Evolutionary conservation across 2,888 invertebrate genomes (phyloP).

Genomic region (Lomographa bimaculata): DNA sequence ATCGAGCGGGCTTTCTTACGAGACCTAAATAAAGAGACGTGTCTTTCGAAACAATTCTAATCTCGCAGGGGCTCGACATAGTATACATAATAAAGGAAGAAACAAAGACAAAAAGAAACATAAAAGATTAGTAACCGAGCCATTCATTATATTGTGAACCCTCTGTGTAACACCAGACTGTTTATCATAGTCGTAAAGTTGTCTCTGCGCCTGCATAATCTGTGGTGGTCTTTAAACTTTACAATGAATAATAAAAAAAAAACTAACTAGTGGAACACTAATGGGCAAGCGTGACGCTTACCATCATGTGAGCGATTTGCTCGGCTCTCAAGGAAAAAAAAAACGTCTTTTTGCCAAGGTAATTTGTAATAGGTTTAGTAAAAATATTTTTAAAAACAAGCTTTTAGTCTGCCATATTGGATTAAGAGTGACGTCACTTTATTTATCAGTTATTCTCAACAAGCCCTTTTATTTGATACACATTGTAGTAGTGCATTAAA

Average conservation of each 20-base stretch:
- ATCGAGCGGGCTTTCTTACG: constrained; percentile 15
- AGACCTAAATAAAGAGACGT: constrained; percentile 8
- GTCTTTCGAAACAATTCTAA: constrained; percentile 29
- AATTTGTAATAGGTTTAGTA: no score
- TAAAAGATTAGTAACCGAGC: constrained; percentile 31
- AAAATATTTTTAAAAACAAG: no score
- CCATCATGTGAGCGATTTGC: no score
- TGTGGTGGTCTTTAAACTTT: constrained; percentile 2
- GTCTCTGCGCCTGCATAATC: constrained; percentile 22
- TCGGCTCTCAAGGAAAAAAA: no score
- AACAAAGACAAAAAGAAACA: constrained; percentile 27
- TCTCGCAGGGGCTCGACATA: constrained; percentile 20
- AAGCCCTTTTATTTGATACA: no score
- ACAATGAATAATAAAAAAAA: neutral
- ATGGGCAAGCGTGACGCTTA: no score
- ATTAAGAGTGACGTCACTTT: no score
- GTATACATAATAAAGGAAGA: constrained; percentile 14
- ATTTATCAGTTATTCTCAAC: no score
- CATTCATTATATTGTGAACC: constrained; percentile 37
- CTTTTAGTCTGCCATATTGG: no score
- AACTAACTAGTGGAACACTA: no score
- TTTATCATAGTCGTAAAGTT: constrained; percentile 40
- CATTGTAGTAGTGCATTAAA: no score
- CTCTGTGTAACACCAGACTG: constrained; percentile 27
- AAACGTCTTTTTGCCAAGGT: no score